Conservation (phyloP, 2,888 invertebrate genomes). For the Mythimna albipuncta region DNA sequence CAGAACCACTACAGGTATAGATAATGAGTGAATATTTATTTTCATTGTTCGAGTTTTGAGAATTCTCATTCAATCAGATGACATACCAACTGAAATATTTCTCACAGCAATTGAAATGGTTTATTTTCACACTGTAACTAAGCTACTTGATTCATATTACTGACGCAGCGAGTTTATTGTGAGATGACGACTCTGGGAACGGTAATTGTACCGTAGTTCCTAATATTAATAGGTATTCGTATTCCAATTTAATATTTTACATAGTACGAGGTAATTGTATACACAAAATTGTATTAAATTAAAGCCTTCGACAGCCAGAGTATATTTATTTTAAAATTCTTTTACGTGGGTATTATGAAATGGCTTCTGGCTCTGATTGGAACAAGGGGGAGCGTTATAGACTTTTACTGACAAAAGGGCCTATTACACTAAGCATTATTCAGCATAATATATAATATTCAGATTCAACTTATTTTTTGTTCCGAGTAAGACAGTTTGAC, state of each 20-base stretch:
- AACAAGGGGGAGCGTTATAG: no score
- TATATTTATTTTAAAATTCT: neutral
- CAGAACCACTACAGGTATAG: constrained; percentile 13
- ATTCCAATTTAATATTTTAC: neutral
- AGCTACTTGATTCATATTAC: constrained; percentile 34
- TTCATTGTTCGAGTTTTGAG: constrained; percentile 13
- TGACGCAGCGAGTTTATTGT: constrained; percentile 14
- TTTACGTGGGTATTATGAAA: no score
- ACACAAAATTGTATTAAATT: constrained; percentile 1
- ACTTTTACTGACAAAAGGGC: no score
- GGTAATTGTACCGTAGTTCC: constrained; percentile 22
- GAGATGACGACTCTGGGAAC: constrained; percentile 4
- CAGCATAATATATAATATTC: no score
- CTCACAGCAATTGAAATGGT: constrained; percentile 18
- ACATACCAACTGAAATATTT: constrained; percentile 19
- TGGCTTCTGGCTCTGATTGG: no score
- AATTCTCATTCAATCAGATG: constrained; percentile 31
- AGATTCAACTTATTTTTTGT: no score
- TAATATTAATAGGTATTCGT: constrained; percentile 1
- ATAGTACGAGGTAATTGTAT: constrained; percentile 16
- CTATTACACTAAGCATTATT: no score
- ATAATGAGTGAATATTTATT: constrained; percentile 13
- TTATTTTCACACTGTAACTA: constrained; percentile 26
- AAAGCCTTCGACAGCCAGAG: constrained; percentile 11
- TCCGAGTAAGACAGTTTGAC: no score